Base-by-base conservation (phyloP, 2,113 vertebrate species). In the Pangasianodon hypophthalmus region DNA sequence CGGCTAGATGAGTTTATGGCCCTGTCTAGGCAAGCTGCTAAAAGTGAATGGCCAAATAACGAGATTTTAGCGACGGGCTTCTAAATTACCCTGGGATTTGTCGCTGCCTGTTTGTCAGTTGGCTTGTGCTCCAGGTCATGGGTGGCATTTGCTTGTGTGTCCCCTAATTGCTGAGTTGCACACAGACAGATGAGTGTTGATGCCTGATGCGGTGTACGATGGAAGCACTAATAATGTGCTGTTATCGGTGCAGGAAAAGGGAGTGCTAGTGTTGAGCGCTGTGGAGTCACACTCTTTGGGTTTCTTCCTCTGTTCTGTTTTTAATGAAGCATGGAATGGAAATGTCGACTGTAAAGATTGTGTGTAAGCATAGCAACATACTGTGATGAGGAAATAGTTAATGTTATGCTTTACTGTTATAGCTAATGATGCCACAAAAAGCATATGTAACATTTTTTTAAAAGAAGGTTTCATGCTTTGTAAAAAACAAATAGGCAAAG, bases 31-130 rank as follows among this genome's bases (percentile, higher is more conserved):
- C 96, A 94, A 96, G 95, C 97, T 97, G 97, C 96, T 97, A 93
- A 97, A 97, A 97, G 96, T 96, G 96, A 97, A 97, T 97, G 96
- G 97, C 97, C 96, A 97, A 98, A 97, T 97, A 97, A 97, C 97
- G 96, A 97, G 97, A 97, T 97, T 97, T 97, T 97, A 97, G 96
- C 84, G 96, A 96, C 96, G 96, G 96, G 96, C 96, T 97, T 97
- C 97, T 97, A 97, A 97, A 97, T 98, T 97, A 97, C 96, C 96
- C 95, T 91, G 96, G 96, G 97, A 97, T 97, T 98, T 97, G 97
- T 97, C 97, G 95, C 93, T 97, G 97, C 97, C 97, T 97, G 97
- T 98, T 97, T 98, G 97, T 97, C 97, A 97, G 97, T 95, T 94
- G 96, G 95, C 96, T 96, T 96, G 96, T 96, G 97, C 97, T 97